Conservation (phyloP, 2,888 invertebrate genomes). For the Cephus runcator region DNA sequence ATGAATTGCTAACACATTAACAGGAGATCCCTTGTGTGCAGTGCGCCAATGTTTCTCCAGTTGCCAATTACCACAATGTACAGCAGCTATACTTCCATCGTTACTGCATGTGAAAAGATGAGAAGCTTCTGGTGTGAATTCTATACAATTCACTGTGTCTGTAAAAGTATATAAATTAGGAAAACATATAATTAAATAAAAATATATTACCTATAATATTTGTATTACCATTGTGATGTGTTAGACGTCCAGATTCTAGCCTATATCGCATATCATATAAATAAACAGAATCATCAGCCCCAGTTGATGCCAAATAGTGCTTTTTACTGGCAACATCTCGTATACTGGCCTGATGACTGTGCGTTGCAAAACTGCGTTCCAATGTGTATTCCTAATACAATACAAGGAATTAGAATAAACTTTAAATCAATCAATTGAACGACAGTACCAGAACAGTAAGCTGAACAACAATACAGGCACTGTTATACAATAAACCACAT, state of each 20-base stretch:
- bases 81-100: conserved; percentile 86
- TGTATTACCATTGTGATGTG: conserved; percentile 78
- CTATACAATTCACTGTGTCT: conserved; percentile 81
- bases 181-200: neutral
- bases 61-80: conserved; percentile 87
- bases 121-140: conserved; percentile 80
- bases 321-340: conserved; percentile 77
- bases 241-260: conserved; percentile 82
- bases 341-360: conserved; percentile 85
- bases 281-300: conserved; percentile 88
- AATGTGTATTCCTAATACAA: conserved; percentile 69
- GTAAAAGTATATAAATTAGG: conserved; percentile 19
- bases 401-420: conserved; percentile 13
- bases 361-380: conserved; percentile 86
- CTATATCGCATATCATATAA: conserved; percentile 84
- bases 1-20: conserved; percentile 84
- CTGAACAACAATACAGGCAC: too few relatives aligned
- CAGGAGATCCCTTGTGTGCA: conserved; percentile 83
- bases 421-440: conserved; percentile 6
- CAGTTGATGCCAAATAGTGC: conserved; percentile 85
- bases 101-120: conserved; percentile 86
- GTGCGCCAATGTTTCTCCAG: conserved; percentile 83
- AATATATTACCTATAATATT: neutral
- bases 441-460: neutral
- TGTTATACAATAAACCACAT: too few relatives aligned